Evolutionary conservation across 1,140 invertebrate species (phyloP), one percentile per base, ranked within the genome.

Genomic region (Ips nitidus): DNA sequence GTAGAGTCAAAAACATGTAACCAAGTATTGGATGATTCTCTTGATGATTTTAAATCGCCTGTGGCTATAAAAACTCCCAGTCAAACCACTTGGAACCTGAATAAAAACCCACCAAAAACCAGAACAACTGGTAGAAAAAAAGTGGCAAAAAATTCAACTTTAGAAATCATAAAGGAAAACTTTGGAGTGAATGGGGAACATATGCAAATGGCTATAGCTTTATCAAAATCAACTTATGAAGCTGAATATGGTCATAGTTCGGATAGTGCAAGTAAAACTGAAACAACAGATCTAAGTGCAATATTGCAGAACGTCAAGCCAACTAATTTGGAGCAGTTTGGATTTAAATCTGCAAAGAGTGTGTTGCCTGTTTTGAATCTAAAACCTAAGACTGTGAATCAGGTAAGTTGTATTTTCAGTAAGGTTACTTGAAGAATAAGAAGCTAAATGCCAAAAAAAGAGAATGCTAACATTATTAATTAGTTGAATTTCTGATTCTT

Each of bases 161-260:
- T 65, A 36, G 71, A 77, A 69, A 64, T 74, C 52, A 62, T 76
- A 52, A 52, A 72, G 41, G 64, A 75, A 5, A 73, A 78, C 61
- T 75, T 77, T 47, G 42, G 52, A 47, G 47, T 45, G 58, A 57
- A 22, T 22, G 83, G 85, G 2, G 84, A 86, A 70, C 82, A 86
- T 67, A 74, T 86, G 41, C 83, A 86, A 74, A 65, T 86, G 69
- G 85, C 84, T 41, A 79, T 86, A 69, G 84, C 84, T 65, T 73
- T 86, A 43, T 86, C 85, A 45, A 82, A 83, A 71, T 86, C 85
- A 3, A 71, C 71, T 8, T 78, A 82, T 74, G 76, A 70, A 61
- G 63, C 45, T 37, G 76, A 75, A 70, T 69, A 71, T 71, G 47
- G 47, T 38, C n/a, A 62, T 73, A 22, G 71, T 79, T 61, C 3